Evolutionary conservation across 23 tunicate genomes (phyloP), one percentile per base, ranked within the genome.

Genomic region (Corella eumyota): DNA sequence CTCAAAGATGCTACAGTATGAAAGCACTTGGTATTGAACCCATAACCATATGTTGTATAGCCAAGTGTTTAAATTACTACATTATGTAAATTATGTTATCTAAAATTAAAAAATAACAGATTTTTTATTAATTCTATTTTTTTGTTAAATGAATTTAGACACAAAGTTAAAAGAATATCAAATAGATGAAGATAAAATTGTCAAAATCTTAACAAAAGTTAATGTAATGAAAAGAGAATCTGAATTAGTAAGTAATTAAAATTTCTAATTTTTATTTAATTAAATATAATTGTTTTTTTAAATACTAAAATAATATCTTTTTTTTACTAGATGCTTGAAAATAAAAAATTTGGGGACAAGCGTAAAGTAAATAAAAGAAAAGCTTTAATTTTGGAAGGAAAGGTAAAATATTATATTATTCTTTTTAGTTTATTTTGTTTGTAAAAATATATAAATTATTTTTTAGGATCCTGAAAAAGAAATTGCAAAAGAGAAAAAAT

Each of bases 151-250:
- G 11, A 40, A 9, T 63, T 23, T 52, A 84, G 93, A 77, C 47
- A 71, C 73, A 15, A 92, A 76, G 52, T 60, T 92, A 37, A 73
- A 72, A 53, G 94, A 84, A 71, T 83, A 69, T 40, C 81, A 72
- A 20, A 80, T 92, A 3, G 68, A 92, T 22, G 99, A 92, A 66
- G 62, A 77, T 58, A 64, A 65, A 32, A 80, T 92, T 31, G 21
- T 78, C 13, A 66, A 77, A 53, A 77, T 83, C 45, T 36, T 92
- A 6, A 66, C 85, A 1, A 77, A 92, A 77, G 99, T 92, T 2
- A 78, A 77, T 49, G 60, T 92, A 13, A 57, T 92, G 81, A 84
- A 82, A 51, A 60, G 99, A 15, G 77, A 92, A 68, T 77, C 84
- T 27, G 99, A 92, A 72, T 32, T 70, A 62, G 95, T 86, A 32